These are phyloP conservation scores for Drosophila jambulina DNA, from an alignment of 1,140 invertebrate species.

Conservation along the genomic window DNA sequence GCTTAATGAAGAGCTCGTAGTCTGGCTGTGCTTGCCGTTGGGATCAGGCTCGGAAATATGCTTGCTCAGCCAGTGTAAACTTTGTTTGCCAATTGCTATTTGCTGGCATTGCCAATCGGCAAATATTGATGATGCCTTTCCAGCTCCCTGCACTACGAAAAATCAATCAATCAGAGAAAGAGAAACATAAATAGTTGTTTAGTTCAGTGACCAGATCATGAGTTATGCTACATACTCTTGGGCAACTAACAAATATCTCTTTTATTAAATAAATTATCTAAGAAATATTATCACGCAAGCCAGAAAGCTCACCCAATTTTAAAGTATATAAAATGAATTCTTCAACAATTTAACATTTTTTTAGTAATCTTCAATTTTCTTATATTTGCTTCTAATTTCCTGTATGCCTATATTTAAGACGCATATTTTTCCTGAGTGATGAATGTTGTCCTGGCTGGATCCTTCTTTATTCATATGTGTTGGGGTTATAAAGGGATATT, in stretches of 20 bases:
- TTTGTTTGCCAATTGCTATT: constrained; percentile 31
- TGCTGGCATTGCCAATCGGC: constrained; percentile 12
- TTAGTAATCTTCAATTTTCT: too few species aligned
- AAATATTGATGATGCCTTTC: constrained; percentile 20
- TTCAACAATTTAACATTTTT: neutral
- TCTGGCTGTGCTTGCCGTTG: neutral
- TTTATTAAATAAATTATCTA: neutral
- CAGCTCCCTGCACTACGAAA: neutral
- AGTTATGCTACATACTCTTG: neutral
- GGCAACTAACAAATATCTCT: neutral
- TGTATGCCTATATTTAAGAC: neutral
- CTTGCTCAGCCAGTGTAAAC: constrained; percentile 1
- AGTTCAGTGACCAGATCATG: neutral
- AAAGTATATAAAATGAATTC: neutral
- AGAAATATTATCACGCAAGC: too few species aligned
- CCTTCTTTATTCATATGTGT: constrained; percentile 21
- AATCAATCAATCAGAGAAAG: neutral
- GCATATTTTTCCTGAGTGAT: neutral
- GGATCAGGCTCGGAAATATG: neutral
- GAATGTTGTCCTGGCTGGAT: neutral
- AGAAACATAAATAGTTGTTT: neutral
- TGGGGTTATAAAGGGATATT: constrained; percentile 21
- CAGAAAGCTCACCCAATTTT: neutral
- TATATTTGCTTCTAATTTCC: neutral
- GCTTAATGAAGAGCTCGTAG: constrained; percentile 39